phyloP scores from a whole-genome alignment of 2,113 vertebrate genomes.

The Amblyornis subalaris region DNA sequence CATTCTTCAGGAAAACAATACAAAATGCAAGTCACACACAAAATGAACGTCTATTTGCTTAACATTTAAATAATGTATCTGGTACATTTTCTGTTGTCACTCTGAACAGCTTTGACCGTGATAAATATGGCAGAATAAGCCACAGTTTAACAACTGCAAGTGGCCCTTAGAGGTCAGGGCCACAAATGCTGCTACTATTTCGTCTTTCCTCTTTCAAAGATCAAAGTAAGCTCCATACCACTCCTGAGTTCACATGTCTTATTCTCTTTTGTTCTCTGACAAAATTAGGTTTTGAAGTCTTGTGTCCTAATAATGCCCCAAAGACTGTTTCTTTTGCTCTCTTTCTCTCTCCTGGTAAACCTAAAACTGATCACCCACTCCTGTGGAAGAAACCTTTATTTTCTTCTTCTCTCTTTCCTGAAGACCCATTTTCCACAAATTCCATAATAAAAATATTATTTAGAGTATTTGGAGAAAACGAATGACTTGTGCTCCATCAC shows the following conservation, averaged over 20 bases:
- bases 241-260: neutral
- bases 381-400: neutral
- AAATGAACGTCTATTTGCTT: neutral
- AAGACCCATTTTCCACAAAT: neutral
- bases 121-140: neutral
- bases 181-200: neutral
- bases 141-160: neutral
- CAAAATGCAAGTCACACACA: neutral
- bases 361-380: neutral
- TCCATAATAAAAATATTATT: neutral
- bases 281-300: neutral
- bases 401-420: neutral
- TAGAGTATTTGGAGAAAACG: neutral
- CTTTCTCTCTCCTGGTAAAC: neutral
- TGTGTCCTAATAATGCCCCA: neutral
- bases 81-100: neutral
- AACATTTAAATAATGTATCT: neutral
- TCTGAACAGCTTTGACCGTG: neutral
- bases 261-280: neutral
- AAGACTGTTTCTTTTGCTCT: neutral
- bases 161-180: neutral
- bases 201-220: neutral
- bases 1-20: constrained; percentile 64
- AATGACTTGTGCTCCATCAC: neutral
- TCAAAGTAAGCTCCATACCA: neutral